Conservation (phyloP, 2,797 vertebrate species). For the Scarus forsteni region DNA sequence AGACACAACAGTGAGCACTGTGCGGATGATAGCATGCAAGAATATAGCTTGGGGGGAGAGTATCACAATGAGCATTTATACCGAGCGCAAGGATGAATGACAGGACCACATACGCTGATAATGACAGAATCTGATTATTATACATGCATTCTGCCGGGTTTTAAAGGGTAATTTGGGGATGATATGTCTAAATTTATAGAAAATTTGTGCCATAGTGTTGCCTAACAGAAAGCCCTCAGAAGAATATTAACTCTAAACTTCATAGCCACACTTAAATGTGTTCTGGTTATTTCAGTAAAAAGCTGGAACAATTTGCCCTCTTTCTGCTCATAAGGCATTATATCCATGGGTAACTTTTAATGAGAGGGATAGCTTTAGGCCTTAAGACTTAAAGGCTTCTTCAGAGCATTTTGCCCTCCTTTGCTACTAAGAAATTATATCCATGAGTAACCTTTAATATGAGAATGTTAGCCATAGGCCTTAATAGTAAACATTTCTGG, state of each 20-base stretch:
- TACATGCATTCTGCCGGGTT: conserved; percentile 55
- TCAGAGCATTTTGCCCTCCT: conserved; percentile 69
- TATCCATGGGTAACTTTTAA: conserved; percentile 70
- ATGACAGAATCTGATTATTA: conserved; percentile 60
- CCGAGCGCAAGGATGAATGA: conserved; percentile 65
- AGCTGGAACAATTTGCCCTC: conserved; percentile 57
- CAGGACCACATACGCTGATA: conserved; percentile 69
- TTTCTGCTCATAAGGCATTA: conserved; percentile 54
- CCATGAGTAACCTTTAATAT: conserved; percentile 77
- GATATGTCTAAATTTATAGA: conserved; percentile 37
- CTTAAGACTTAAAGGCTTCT: conserved; percentile 62
- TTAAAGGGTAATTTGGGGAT: conserved; percentile 50
- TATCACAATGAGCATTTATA: conserved; percentile 72
- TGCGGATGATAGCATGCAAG: conserved; percentile 47
- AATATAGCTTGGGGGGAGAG: conserved; percentile 71
- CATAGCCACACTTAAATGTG: conserved; percentile 11
- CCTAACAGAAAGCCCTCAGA: conserved; percentile 31
- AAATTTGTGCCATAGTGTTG: conserved; percentile 30
- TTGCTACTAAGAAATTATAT: conserved; percentile 67
- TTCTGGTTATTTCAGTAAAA: conserved; percentile 53
- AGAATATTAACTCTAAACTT: conserved; percentile 39
- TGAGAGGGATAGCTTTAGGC: conserved; percentile 67
- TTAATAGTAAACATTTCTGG: conserved; percentile 71
- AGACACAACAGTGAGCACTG: conserved; percentile 75
- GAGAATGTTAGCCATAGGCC: conserved; percentile 68